These are phyloP conservation scores for Oscheius sp. DNA, from an alignment of 1,140 invertebrate species.

Conservation along the genomic window DNA sequence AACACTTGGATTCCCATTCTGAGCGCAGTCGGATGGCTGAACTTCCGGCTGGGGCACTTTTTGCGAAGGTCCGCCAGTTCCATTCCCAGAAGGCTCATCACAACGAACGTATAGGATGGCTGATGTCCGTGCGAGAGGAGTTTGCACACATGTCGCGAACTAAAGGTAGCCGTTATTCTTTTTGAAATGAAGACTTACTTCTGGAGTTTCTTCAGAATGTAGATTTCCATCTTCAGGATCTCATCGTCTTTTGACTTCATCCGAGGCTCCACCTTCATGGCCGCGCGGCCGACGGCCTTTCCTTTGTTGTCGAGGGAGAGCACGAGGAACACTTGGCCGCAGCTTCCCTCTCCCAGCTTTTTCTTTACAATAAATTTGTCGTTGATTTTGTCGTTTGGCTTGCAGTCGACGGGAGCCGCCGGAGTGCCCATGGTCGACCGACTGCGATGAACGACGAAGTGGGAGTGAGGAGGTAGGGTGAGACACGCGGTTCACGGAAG, in stretches of 20 bases:
- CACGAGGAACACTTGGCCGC: slow-evolving; percentile 45
- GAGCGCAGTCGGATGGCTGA: slow-evolving; percentile 32
- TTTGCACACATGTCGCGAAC: not conserved
- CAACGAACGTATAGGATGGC: slow-evolving; percentile 29
- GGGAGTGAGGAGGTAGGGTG: no score
- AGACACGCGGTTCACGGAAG: no score
- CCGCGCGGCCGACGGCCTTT: not conserved
- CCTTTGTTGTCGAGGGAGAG: slow-evolving; percentile 4
- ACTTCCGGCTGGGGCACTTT: slow-evolving; percentile 36
- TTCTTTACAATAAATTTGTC: slow-evolving; percentile 40
- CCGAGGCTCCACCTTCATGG: slow-evolving; percentile 45
- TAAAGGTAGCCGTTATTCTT: not conserved
- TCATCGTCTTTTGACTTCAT: slow-evolving; percentile 49
- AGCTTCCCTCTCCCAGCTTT: slow-evolving; percentile 46
- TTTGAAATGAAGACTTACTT: no score
- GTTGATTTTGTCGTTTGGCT: slow-evolving; percentile 10
- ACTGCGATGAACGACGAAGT: no score
- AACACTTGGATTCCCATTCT: slow-evolving; percentile 42
- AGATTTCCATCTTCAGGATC: slow-evolving; percentile 50
- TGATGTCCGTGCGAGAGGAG: not conserved
- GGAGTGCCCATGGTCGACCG: slow-evolving; percentile 21
- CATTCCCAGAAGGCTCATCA: slow-evolving; percentile 48
- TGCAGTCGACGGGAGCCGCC: slow-evolving; percentile 14
- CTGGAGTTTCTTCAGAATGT: slow-evolving; percentile 49
- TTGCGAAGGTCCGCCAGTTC: slow-evolving; percentile 47